phyloP scores from a whole-genome alignment of 2,113 vertebrate species.

The Eublepharis macularius region DNA sequence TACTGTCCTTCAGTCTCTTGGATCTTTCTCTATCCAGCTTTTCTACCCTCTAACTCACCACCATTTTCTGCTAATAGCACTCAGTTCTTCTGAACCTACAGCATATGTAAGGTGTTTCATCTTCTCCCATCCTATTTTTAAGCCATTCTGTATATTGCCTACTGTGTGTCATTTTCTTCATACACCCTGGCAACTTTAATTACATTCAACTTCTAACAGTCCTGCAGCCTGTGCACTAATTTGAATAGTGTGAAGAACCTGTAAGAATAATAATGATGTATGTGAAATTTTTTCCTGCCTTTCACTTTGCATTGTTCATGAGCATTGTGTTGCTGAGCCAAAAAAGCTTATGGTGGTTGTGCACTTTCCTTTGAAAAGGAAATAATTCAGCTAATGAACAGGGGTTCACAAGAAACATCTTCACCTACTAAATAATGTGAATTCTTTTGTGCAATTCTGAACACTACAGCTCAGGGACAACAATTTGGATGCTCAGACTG shows the following conservation, averaged over 20 bases:
- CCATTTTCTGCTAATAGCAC: too few relatives aligned
- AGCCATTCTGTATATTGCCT: background rate
- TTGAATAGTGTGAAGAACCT: background rate
- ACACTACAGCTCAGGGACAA: background rate
- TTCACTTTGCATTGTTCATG: background rate
- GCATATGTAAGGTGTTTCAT: background rate
- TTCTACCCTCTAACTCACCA: background rate
- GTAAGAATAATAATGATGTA: background rate
- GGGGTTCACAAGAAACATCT: background rate
- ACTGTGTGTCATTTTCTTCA: background rate
- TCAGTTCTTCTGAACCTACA: background rate
- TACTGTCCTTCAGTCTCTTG: background rate
- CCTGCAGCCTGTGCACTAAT: background rate
- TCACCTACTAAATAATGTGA: background rate
- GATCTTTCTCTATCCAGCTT: background rate
- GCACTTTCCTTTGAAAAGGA: background rate
- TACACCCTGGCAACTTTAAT: background rate
- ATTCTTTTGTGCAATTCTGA: background rate
- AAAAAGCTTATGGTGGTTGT: background rate
- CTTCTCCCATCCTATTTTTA: background rate
- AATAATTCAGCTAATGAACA: background rate
- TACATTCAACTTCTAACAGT: background rate
- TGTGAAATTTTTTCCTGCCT: background rate
- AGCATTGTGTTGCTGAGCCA: background rate
- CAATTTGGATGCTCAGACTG: too few relatives aligned